Percentiles rank a stretch among this genome's conserved stretches.
Evolutionary conservation across 2,113 vertebrate genomes (phyloP).

Genomic region (Pedionomus torquatus): DNA sequence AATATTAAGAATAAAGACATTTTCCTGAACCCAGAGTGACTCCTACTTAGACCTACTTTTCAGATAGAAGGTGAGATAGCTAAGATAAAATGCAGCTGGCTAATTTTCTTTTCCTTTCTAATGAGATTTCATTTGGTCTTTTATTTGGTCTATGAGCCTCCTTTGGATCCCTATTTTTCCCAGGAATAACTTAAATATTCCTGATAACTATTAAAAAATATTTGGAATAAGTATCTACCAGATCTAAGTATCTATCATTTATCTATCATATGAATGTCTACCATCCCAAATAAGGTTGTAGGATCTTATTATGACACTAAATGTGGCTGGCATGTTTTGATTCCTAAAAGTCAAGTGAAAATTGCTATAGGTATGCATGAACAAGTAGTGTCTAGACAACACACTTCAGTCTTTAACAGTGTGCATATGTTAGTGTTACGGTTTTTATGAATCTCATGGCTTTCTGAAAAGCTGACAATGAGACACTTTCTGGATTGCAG

Average conservation of each 20-base stretch:
- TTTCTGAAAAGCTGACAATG: neutral
- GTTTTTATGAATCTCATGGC: neutral
- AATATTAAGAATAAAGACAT: neutral
- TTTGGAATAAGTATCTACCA: neutral
- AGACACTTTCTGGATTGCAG: neutral
- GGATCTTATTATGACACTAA: neutral
- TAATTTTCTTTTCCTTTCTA: neutral
- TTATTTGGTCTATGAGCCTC: neutral
- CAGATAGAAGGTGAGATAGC: neutral
- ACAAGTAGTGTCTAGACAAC: neutral
- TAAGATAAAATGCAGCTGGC: neutral
- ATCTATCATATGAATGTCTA: neutral
- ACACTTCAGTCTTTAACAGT: neutral
- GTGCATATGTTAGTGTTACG: neutral
- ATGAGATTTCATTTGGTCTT: neutral
- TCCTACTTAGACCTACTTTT: neutral
- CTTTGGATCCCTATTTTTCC: neutral
- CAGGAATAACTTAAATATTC: neutral
- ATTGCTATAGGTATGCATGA: neutral
- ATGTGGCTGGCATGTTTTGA: neutral
- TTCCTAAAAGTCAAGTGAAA: neutral
- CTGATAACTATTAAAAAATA: neutral
- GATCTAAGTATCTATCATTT: neutral
- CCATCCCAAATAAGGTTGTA: neutral
- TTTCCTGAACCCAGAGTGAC: neutral